Conservation (phyloP, 2,797 vertebrate species). For the Coilia nasus region DNA sequence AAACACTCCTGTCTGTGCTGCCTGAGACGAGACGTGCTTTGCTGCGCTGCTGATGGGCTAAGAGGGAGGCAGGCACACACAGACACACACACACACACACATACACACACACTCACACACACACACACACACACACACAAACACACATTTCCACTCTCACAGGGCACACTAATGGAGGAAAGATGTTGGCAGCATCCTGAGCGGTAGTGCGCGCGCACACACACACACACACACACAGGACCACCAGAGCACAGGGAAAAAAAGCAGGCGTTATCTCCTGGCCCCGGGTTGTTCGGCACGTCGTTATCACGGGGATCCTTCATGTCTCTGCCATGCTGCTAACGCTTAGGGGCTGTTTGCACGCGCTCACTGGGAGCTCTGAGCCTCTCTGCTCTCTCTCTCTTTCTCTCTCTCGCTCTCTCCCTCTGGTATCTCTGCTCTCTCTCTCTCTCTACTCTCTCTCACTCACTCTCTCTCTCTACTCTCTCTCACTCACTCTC, state of each 20-base stretch:
- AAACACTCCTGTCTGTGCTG: constrained; percentile 10
- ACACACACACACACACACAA: constrained; percentile 28
- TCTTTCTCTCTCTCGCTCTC: neutral
- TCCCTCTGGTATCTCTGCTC: neutral
- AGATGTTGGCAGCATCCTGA: constrained; percentile 57
- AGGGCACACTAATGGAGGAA: constrained; percentile 67
- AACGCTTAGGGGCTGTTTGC: constrained; percentile 11
- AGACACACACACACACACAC: constrained; percentile 34
- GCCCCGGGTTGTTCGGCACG: neutral
- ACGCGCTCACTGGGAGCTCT: constrained; percentile 2
- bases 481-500: constrained; percentile 22
- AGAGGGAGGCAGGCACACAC: constrained; percentile 49
- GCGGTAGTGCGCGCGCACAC: neutral
- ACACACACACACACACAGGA: neutral
- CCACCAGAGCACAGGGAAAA: neutral
- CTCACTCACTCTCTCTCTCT: constrained; percentile 45
- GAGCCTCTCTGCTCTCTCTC: neutral
- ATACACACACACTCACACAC: constrained; percentile 53
- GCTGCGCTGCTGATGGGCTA: neutral
- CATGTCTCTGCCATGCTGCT: neutral
- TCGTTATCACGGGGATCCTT: neutral
- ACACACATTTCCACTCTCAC: constrained; percentile 58
- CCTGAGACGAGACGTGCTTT: neutral
- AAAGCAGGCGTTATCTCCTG: neutral
- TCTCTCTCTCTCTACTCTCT: constrained; percentile 35